Conservation (phyloP, 2,797 vertebrate genomes). For the Lacerta viridis region DNA sequence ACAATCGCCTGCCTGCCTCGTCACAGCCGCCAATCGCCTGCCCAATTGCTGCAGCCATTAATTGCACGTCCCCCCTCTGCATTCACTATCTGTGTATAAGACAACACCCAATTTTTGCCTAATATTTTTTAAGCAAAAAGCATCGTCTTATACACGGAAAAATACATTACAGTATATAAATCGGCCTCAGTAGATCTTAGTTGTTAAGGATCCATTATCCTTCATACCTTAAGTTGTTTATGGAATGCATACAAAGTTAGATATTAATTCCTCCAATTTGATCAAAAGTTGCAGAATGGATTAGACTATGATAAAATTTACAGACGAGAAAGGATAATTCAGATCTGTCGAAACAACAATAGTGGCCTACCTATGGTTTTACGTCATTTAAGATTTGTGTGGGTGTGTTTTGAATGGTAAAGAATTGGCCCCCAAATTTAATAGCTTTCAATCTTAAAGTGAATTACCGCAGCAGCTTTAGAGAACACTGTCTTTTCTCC, state of each 20-base stretch:
- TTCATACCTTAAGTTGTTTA: not conserved
- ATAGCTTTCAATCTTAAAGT: slow-evolving; percentile 22
- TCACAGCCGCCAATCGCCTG: too few relatives aligned
- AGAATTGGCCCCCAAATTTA: slow-evolving; percentile 7
- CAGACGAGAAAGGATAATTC: not conserved
- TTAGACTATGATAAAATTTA: not conserved
- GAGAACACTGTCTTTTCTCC: not conserved
- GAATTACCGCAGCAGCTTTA: not conserved
- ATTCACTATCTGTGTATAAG: too few relatives aligned
- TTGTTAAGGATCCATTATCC: not conserved
- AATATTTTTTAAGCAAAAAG: too few relatives aligned
- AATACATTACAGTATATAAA: not conserved
- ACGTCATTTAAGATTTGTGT: not conserved
- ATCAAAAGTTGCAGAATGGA: not conserved
- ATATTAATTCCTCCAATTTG: not conserved
- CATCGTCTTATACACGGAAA: too few relatives aligned
- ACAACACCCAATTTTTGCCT: too few relatives aligned
- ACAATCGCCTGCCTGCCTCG: too few relatives aligned
- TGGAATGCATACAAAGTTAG: not conserved
- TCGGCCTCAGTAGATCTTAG: not conserved
- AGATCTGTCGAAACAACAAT: not conserved
- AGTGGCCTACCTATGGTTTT: not conserved
- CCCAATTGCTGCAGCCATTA: too few relatives aligned
- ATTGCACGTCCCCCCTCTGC: too few relatives aligned
- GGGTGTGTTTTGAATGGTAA: not conserved